These are phyloP conservation scores for Lerema accius DNA, from an alignment of 1,140 invertebrate species.

Conservation along the genomic window DNA sequence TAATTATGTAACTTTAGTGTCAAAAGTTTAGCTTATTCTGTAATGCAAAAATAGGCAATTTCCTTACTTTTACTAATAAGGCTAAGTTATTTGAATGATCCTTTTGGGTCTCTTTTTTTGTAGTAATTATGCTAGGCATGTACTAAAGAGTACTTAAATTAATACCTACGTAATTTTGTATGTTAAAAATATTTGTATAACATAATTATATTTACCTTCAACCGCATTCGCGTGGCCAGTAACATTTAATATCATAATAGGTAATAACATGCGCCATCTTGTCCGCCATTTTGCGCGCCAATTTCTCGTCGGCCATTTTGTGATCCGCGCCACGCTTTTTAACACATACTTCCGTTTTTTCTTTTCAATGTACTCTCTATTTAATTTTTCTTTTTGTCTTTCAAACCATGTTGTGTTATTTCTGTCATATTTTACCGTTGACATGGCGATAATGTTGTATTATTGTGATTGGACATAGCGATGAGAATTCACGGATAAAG, in stretches of 20 bases:
- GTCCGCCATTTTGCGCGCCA: constrained; percentile 55
- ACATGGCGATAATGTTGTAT: constrained; percentile 52
- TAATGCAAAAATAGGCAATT: too few species aligned
- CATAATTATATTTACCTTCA: too few species aligned
- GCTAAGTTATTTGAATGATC: too few species aligned
- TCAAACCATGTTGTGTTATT: constrained; percentile 22
- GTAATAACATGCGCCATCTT: constrained; percentile 59
- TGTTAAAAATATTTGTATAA: too few species aligned
- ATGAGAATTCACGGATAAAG: constrained; percentile 23
- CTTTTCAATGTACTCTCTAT: constrained; percentile 19
- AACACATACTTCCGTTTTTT: constrained; percentile 41
- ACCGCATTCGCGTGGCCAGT: constrained; percentile 49
- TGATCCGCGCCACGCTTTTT: constrained; percentile 8
- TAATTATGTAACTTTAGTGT: too few species aligned
- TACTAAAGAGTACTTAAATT: too few species aligned
- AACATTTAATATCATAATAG: constrained; percentile 66
- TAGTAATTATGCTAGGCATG: too few species aligned
- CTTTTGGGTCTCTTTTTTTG: too few species aligned
- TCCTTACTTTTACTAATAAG: too few species aligned
- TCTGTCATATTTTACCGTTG: constrained; percentile 56
- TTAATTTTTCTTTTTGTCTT: constrained; percentile 23
- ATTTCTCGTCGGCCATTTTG: constrained; percentile 38
- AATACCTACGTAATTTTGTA: too few species aligned
- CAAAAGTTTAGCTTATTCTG: too few species aligned
- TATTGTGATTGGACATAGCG: constrained; percentile 62